A percentile compares a stretch with the other conserved stretches of the same genome.
Conservation (phyloP, 2,888 invertebrate genomes). For the Taphrorychus bicolor region DNA sequence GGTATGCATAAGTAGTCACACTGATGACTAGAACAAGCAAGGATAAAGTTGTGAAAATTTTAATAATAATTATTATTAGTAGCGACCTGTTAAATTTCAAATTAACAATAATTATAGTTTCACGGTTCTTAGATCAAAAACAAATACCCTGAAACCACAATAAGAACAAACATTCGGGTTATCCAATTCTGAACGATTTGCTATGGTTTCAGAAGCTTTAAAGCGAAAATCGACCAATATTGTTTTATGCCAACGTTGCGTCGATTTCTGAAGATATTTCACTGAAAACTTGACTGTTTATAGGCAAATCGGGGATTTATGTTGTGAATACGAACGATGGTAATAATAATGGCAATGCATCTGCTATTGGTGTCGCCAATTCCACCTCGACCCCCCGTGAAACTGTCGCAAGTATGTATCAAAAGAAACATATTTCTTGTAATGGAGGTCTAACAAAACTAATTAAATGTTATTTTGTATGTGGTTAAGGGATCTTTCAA, state of each 20-base stretch:
- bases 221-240: too few relatives aligned
- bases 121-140: not conserved
- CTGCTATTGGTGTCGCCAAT: conserved; percentile 14
- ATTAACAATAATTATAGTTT: not conserved
- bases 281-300: conserved; percentile 41
- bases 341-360: conserved; percentile 43
- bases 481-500: too few relatives aligned
- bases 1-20: conserved; percentile 27
- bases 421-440: too few relatives aligned
- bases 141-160: not conserved
- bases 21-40: too few relatives aligned
- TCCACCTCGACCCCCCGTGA: conserved; percentile 19
- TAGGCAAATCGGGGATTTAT: conserved; percentile 55
- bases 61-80: not conserved
- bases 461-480: too few relatives aligned
- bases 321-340: conserved; percentile 52
- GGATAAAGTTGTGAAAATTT: too few relatives aligned
- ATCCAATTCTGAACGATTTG: not conserved
- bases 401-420: conserved; percentile 40
- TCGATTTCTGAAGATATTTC: too few relatives aligned
- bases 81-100: not conserved
- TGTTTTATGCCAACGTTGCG: too few relatives aligned
- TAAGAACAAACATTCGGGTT: conserved; percentile 1
- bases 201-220: not conserved
- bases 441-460: too few relatives aligned